Evolutionary conservation across 2,797 vertebrate genomes (phyloP), one percentile per base, ranked within the genome.

Genomic region (Chelmon rostratus): DNA sequence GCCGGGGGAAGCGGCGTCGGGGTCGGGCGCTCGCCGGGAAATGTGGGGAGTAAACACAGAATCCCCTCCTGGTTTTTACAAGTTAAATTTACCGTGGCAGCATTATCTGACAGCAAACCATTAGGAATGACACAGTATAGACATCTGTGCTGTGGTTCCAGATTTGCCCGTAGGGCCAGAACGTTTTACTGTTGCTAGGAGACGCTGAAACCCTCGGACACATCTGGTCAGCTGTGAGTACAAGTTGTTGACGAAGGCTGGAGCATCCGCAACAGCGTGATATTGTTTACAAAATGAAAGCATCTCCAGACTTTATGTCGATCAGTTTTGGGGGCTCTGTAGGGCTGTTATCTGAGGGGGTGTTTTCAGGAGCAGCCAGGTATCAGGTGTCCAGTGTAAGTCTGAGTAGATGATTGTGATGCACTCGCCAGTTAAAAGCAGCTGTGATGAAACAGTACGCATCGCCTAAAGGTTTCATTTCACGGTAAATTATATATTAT

Each of bases 141-240:
- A 76, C 62, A 57, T 70, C 54, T 4, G 42, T 42, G 58, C 35
- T 47, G 67, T 65, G 72, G 64, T 59, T 76, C 66, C 73, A 74
- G 70, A 63, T 71, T 79, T 57, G 54, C 81, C 65, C 64, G 1
- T 13, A 71, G 84, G 28, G 61, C 79, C 76, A 47, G 73, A 79
- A 79, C 77, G 37, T 86, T 88, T 79, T 59, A 12, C 85, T 88
- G 92, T 93, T 93, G 92, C 92, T 93, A 92, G 89, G 91, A 92
- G 84, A 93, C 86, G 28, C 79, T 35, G 85, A 76, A 89, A 86
- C 87, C 90, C 90, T 83, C 44, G 68, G 88, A 91, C 90, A 90
- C 86, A 84, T 91, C 84, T 91, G 90, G 91, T 91, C 90, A 93
- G 89, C 88, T 89, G 90, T 89, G 90, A 76, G 84, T 28, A n/a